phyloP scores from a whole-genome alignment of 2,797 vertebrate species.

The Adrianichthys oophorus region DNA sequence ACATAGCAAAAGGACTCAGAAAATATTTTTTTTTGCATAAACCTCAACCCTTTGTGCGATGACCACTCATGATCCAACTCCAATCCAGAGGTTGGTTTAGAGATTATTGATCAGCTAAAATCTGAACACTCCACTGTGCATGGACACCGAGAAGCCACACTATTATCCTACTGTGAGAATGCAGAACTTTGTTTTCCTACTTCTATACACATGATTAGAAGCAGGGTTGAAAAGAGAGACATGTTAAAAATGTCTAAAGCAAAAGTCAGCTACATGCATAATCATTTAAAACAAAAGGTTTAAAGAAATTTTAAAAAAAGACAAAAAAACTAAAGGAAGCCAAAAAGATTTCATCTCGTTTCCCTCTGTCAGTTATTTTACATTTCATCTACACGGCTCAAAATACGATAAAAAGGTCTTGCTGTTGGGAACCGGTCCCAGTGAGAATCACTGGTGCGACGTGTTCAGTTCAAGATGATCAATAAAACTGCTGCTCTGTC shows the following conservation, averaged over 20 bases:
- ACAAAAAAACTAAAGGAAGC: constrained; percentile 22
- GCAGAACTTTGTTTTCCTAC: constrained; percentile 54
- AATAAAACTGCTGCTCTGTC: constrained; percentile 5
- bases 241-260: constrained; percentile 55
- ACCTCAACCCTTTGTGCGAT: constrained; percentile 59
- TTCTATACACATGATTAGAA: constrained; percentile 52
- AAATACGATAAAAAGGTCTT: constrained; percentile 59
- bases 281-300: constrained; percentile 44
- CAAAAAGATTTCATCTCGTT: constrained; percentile 30
- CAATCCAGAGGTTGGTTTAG: constrained; percentile 18
- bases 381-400: constrained; percentile 63
- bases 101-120: constrained; percentile 41
- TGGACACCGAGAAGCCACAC: constrained; percentile 42
- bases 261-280: constrained; percentile 66
- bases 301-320: constrained; percentile 38
- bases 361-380: constrained; percentile 50
- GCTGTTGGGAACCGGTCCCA: constrained; percentile 71
- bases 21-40: constrained; percentile 65
- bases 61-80: constrained; percentile 41
- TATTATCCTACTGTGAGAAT: constrained; percentile 33
- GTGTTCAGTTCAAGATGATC: constrained; percentile 34
- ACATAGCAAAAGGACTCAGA: constrained; percentile 66
- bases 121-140: constrained; percentile 46
- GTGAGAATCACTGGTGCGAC: constrained; percentile 29
- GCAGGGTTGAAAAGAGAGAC: constrained; percentile 49